Conservation (phyloP, 2,113 vertebrate genomes). For the Corythaixoides concolor region DNA sequence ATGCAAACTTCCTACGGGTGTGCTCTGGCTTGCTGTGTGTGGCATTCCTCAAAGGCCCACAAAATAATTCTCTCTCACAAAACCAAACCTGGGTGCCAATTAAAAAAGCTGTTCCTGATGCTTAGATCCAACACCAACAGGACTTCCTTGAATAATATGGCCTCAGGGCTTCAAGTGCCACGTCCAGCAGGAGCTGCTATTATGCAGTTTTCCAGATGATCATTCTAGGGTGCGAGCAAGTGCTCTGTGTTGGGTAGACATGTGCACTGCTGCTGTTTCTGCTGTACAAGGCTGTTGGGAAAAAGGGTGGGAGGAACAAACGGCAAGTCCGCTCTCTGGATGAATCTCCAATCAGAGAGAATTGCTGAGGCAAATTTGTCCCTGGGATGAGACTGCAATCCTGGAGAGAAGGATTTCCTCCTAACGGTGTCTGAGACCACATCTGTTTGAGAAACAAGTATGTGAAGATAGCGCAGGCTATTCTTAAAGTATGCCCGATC, state of each 20-base stretch:
- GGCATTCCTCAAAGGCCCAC: neutral
- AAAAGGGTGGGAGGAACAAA: neutral
- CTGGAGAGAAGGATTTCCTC: neutral
- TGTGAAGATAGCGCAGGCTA: neutral
- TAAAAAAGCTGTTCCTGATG: neutral
- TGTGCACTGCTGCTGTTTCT: neutral
- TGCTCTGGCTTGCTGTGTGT: neutral
- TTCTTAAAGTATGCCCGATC: neutral
- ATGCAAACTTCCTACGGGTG: neutral
- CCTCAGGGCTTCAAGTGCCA: neutral
- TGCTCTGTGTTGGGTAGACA: neutral
- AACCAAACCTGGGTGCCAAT: neutral
- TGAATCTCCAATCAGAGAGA: neutral
- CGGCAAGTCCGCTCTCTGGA: neutral
- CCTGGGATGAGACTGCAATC: neutral
- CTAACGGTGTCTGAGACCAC: neutral
- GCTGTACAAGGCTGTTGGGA: neutral
- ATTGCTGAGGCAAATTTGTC: neutral
- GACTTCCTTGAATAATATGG: neutral
- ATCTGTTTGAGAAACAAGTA: neutral
- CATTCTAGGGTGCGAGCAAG: neutral
- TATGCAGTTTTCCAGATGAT: neutral
- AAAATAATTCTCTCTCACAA: neutral
- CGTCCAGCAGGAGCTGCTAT: neutral
- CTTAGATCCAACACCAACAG: accelerated